Evolutionary conservation across 2,888 invertebrate genomes (phyloP).

Genomic region (Andricus quercusramuli): DNA sequence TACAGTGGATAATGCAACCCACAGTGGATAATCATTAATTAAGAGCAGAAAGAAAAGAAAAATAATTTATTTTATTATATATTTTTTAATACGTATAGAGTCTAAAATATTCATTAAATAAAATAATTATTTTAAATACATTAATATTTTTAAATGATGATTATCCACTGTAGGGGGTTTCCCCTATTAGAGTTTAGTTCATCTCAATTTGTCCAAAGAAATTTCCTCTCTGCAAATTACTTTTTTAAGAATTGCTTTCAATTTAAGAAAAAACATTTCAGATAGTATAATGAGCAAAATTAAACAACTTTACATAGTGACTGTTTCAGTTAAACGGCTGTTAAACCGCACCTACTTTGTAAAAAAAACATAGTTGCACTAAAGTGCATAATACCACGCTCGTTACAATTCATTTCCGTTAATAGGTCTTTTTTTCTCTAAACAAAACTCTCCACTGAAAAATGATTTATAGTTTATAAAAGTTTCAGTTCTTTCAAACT

Average conservation of each 20-base stretch:
- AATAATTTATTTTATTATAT: no score
- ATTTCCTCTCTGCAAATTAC: background rate
- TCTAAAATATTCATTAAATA: no score
- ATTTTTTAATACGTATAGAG: no score
- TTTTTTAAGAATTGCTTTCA: background rate
- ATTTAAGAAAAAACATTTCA: no score
- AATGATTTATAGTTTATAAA: slow-evolving; percentile 5
- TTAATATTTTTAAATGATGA: no score
- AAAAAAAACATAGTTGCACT: background rate
- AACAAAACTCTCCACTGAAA: background rate
- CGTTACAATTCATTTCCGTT: slow-evolving; percentile 5
- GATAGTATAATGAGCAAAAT: background rate
- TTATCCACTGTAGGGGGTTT: no score
- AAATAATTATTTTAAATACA: no score
- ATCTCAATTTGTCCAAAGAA: background rate
- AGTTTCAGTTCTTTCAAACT: background rate
- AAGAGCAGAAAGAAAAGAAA: no score
- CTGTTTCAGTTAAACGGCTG: slow-evolving; percentile 9
- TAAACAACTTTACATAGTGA: background rate
- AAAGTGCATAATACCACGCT: slow-evolving; percentile 2
- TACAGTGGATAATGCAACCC: no score
- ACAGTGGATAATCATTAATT: no score
- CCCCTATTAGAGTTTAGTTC: background rate
- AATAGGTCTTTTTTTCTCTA: slow-evolving; percentile 1
- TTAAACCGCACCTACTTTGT: slow-evolving; percentile 20